Conservation (phyloP, 2,888 invertebrate species). For the Drosophila kuntzei region DNA sequence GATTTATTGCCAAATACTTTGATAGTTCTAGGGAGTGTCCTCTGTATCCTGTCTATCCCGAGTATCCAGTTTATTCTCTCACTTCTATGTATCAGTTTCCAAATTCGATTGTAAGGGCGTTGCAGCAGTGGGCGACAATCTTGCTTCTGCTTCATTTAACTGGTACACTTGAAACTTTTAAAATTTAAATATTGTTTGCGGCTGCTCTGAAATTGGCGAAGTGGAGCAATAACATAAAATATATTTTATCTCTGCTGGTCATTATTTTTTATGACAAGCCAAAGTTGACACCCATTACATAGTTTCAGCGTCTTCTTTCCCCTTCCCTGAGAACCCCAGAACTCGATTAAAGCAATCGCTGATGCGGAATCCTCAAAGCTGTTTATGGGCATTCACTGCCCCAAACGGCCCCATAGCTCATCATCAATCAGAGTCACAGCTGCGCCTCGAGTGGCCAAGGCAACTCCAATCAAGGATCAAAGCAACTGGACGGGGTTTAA, state of each 20-base stretch:
- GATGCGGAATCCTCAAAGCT: constrained; percentile 65
- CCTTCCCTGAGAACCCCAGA: neutral
- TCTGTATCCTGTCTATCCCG: constrained; percentile 19
- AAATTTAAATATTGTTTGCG: constrained; percentile 81
- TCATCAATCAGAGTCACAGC: constrained; percentile 75
- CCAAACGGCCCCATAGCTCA: constrained; percentile 22
- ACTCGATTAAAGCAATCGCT: constrained; percentile 75
- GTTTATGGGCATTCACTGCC: constrained; percentile 34
- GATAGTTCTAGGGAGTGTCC: constrained; percentile 51
- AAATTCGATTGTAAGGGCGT: constrained; percentile 69
- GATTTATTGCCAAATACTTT: constrained; percentile 80
- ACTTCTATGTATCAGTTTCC: constrained; percentile 70
- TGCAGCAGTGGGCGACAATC: constrained; percentile 74
- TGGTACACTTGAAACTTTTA: constrained; percentile 72
- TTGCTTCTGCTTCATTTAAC: constrained; percentile 85
- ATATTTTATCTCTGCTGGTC: constrained; percentile 72
- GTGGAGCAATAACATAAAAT: constrained; percentile 77
- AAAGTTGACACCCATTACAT: constrained; percentile 77
- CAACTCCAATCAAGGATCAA: constrained; percentile 78
- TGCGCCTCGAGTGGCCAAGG: constrained; percentile 58
- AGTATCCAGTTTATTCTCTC: constrained; percentile 3
- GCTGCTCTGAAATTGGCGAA: constrained; percentile 52
- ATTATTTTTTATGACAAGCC: constrained; percentile 71
- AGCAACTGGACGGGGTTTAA: constrained; percentile 51
- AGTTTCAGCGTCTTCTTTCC: constrained; percentile 10